These are phyloP conservation scores for Paratrypauchen microcephalus DNA, from an alignment of 2,797 vertebrate genomes.

Conservation along the genomic window DNA sequence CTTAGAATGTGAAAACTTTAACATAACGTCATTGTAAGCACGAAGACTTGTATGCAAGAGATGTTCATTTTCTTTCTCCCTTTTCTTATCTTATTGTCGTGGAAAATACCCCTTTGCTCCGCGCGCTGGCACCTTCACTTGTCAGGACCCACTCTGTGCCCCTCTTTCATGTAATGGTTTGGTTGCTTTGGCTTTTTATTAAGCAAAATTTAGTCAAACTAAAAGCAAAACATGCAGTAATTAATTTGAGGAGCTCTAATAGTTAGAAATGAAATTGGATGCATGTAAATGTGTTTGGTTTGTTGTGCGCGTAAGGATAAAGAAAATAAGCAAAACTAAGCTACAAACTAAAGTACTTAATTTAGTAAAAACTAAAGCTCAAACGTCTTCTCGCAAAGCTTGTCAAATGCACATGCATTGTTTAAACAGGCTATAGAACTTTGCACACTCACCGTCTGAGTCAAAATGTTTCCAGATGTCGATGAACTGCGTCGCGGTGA, in stretches of 20 bases:
- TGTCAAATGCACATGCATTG: not conserved
- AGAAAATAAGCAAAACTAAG: not conserved
- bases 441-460: slow-evolving; percentile 85
- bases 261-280: not conserved
- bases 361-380: not conserved
- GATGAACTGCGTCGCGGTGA: slow-evolving; percentile 92
- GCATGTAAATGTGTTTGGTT: not conserved
- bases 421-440: not conserved
- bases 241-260: not conserved
- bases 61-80: not conserved
- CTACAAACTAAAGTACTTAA: not conserved
- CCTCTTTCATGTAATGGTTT: not conserved
- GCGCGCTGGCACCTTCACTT: not conserved
- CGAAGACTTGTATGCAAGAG: no score
- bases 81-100: not conserved
- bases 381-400: not conserved
- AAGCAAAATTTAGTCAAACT: not conserved
- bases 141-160: no score
- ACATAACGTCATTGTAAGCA: not conserved
- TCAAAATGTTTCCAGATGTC: slow-evolving; percentile 96
- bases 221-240: not conserved
- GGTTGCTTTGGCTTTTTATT: no score
- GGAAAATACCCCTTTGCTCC: slow-evolving; percentile 15
- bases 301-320: not conserved
- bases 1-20: not conserved